Evolutionary conservation across 1,140 invertebrate genomes (phyloP).

Genomic region (Leptopilina boulardi): DNA sequence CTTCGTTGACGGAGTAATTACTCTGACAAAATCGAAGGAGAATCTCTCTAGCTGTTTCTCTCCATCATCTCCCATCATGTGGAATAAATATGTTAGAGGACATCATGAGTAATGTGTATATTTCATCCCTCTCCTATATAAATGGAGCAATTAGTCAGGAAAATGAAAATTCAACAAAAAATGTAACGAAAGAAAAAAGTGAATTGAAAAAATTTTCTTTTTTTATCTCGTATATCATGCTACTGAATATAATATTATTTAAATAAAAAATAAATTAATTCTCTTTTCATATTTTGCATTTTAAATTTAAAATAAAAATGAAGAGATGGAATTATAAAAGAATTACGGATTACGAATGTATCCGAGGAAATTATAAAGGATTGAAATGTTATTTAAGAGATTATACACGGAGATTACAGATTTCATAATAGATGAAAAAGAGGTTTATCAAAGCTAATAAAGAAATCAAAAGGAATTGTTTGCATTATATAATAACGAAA

Average conservation of each 20-base stretch:
- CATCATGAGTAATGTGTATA: neutral
- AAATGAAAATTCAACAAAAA: neutral
- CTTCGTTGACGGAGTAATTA: conserved; percentile 21
- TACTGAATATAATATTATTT: no score
- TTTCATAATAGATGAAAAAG: neutral
- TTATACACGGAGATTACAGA: neutral
- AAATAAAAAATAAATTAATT: no score
- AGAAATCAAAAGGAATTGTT: neutral
- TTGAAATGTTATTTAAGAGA: conserved; percentile 11
- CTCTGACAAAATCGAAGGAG: neutral
- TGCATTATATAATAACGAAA: no score
- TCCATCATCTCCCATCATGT: neutral
- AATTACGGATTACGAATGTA: neutral
- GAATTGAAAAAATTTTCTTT: no score
- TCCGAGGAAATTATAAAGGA: neutral
- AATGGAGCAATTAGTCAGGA: neutral
- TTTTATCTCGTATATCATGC: no score
- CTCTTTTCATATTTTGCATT: no score
- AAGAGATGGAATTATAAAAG: neutral
- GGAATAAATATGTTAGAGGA: conserved; percentile 9
- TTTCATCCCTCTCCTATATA: neutral
- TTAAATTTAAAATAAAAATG: neutral
- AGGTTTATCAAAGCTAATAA: neutral
- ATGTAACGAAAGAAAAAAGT: no score
- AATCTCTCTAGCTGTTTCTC: neutral